Base-by-base conservation (phyloP, 2,113 vertebrate genomes). In the Pachycephala philippinensis region DNA sequence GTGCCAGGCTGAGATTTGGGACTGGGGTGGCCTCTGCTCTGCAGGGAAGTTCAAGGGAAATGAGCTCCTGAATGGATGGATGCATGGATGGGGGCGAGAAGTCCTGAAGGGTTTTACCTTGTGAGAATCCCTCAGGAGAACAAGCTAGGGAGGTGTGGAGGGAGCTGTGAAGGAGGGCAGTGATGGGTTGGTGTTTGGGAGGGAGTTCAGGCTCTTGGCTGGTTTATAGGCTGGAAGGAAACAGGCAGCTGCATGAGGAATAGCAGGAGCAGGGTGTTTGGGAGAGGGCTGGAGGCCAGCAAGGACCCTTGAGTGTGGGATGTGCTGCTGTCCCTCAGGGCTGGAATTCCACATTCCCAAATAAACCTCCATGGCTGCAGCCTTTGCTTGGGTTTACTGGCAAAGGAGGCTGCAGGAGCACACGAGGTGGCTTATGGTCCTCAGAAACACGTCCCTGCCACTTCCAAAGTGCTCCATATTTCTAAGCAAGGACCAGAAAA, bases 391-490 rank as follows among this genome's bases (percentile, higher is more conserved):
- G 11, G 23, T 69, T 47, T 33, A 2, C 28, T 4, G 11, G 42
- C 11, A 5, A 8, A 7, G 37, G 75, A 65, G 10, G 22, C 28
- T 28, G 44, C 35, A 18, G 66, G 69, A 54, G 56, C 40, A 28
- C 4, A 1, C 0, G 2, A 64, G 30, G 50, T 1, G 6, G 31
- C 17, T 85, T 8, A 20, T 30, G 60, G 20, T 27, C 44, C 33
- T 27, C 24, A 44, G 75, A 66, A 90, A 26, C 31, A 3, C 0
- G 0, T 68, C 44, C 35, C 39, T 52, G 61, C 27, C 42, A 1
- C 42, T 77, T 50, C 80, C 68, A 63, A 44, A 83, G 19, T 3
- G n/a, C 35, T 89, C 68, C 12, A 0, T 49, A 10, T 66, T 95
- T 71, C 65, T 45, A 37, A 83, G 31, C 40, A 19, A 61, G 77